A percentile compares a stretch with the other conserved stretches of the same genome.
phyloP scores from a whole-genome alignment of 1,140 invertebrate genomes.

The Danaus melanippus region DNA sequence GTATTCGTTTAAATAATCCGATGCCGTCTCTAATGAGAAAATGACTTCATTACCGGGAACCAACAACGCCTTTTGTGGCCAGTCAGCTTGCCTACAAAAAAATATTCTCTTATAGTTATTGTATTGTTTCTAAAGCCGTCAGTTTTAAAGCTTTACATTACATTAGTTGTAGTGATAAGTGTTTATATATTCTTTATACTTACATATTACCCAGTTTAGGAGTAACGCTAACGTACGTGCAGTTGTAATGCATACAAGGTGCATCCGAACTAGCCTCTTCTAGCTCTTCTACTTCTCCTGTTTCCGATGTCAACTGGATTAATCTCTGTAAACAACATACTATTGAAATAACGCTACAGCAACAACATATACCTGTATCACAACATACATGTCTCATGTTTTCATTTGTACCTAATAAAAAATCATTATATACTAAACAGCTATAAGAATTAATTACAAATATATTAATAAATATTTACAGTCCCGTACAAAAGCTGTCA shows the following conservation, averaged over 20 bases:
- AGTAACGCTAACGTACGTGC: conserved; percentile 55
- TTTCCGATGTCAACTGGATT: conserved; percentile 42
- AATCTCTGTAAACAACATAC: conserved; percentile 32
- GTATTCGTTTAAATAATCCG: conserved; percentile 95
- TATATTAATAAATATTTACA: no score
- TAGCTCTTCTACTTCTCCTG: conserved; percentile 43
- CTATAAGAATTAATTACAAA: no score
- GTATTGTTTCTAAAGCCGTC: no score
- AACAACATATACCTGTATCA: no score
- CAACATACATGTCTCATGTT: not conserved
- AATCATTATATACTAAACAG: no score
- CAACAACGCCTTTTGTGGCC: conserved; percentile 90
- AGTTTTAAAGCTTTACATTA: no score
- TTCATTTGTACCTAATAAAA: no score
- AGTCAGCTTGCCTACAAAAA: conserved; percentile 78
- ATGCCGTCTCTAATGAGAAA: conserved; percentile 95
- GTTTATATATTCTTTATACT: conserved; percentile 21
- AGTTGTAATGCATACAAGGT: conserved; percentile 55
- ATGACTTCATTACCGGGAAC: conserved; percentile 95
- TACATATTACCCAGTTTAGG: conserved; percentile 54
- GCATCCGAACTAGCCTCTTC: conserved; percentile 38
- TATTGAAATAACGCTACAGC: not conserved
- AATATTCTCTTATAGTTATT: not conserved
- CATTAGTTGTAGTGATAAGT: no score
- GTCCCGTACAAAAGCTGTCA: no score